Base-by-base conservation (phyloP, 2,797 vertebrate genomes). In the Euphonia xanthogaster region DNA sequence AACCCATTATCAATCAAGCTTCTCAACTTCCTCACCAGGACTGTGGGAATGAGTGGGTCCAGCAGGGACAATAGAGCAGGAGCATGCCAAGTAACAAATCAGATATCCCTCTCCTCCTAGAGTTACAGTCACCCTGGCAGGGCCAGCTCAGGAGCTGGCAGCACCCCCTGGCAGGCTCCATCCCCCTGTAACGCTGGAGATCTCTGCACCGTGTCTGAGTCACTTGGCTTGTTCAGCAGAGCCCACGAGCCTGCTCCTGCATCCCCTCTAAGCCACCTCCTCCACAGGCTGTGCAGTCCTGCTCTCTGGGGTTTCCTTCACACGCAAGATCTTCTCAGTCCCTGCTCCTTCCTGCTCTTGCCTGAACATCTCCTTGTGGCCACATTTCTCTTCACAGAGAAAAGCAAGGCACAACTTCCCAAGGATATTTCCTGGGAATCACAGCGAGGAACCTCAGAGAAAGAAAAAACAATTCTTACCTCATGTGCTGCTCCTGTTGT, bases 61-160 rank as follows among this genome's bases (percentile, higher is more conserved):
- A 82, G 40, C 48, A 50, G n/a, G 63, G 70, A 63, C 86, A 45
- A 58, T 14, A 3, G 7, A 79, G 76, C 65, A 31, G 63, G 67
- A 71, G 31, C 1, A 24, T 35, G 88, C 94, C 93, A 95, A 96
- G 75, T 18, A 65, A 40, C 77, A 77, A 85, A 93, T 83, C 68
- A 87, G 84, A 86, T 50, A 17, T 77, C 10, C 35, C 22, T 47
- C 47, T 82, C 37, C 57, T 48, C 13, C 93, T 54, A 60, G 70
- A 63, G 63, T 93, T 84, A 55, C 78, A 1, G 72, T 39, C 72
- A 48, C 66, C 62, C 86, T 68, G 92, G 78, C 9, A 2, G 74
- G 82, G 58, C 0, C 0, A 71, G 71, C 16, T 65, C 17, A 12
- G 39, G 13, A 83, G 81, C 0, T 95, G 94, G 81, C 84, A 92